Evolutionary conservation across 2,888 invertebrate genomes (phyloP), one percentile per base, ranked within the genome.

Genomic region (Cheilosia pagana): DNA sequence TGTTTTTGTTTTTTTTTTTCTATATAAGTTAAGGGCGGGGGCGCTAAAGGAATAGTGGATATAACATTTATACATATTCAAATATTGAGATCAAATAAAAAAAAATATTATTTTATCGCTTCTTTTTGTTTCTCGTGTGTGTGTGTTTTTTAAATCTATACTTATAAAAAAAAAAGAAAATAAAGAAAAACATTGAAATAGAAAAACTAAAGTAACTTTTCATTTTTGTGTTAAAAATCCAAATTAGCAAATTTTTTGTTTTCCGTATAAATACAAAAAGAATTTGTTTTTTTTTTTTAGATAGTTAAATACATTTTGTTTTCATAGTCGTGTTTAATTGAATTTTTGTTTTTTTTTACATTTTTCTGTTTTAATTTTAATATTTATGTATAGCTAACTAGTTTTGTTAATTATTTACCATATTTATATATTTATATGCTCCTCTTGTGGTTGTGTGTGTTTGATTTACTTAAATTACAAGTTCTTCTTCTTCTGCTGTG

Each of bases 51-150:
- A 81, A 72, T 81, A 75, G 57, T 76, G 76, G 75, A 68, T 72
- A 85, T 76, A 86, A 81, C 81, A 81, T 81, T 75, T 86, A 81
- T 81, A 81, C 81, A 76, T 86, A 86, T 86, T 86, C 77, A 86
- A 81, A 81, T 86, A 86, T 81, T 86, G 81, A 86, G 81, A 86
- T 86, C 85, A 86, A 81, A 85, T 81, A 85, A 85, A 85, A 70
- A 50, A 81, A 83, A 85, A 53, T 74, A 78, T 81, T 78, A 72
- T 83, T 83, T 68, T 79, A 75, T 70, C 74, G 68, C 70, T 76
- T 70, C 63, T 79, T 67, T 57, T 57, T 74, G 43, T 75, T 75
- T 63, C 57, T 39, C 52, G 43, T 60, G 23, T 16, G 57, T 63
- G n/a, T n/a, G n/a, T 71, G 60, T 55, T 63, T 25, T 72, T 75